Base-by-base conservation (phyloP, 2,113 vertebrate species). In the Atractosteus spatula region DNA sequence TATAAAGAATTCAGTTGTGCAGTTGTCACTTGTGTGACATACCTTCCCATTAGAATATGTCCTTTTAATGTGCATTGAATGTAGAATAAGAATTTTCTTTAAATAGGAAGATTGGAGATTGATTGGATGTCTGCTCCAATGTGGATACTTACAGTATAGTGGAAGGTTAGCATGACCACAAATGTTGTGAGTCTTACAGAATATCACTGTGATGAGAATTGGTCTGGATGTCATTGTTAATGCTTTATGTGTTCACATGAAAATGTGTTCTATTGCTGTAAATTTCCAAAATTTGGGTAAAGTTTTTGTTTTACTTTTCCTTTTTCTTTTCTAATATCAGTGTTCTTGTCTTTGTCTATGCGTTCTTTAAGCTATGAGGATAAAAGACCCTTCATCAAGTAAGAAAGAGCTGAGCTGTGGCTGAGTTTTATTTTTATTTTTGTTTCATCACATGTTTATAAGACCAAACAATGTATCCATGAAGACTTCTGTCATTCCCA, bases 371-470 rank as follows among this genome's bases (percentile, higher is more conserved):
- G 94, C 94, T 94, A 94, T 94, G 94, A 96, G 92, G 94, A 96
- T 93, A 96, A 96, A 87, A 92, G 95, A 90, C 94, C 94, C 85
- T 94, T 96, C 87, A 96, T 97, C 93, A 98, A 98, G 96, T 97
- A 98, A 98, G 96, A 91, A 91, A 91, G 90, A 92, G 89, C 87
- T 89, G 83, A 87, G 92, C 88, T 85, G 29, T 29, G 29, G 82
- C 87, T 92, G 82, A 89, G 88, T 17, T 66, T 62, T 66, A 63
- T 16, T 90, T 86, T 68, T 84, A 82, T 91, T 91, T 92, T 91
- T 90, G 90, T 87, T 89, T 86, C 87, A 88, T 89, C 82, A 90
- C 86, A 82, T 82, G 88, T 82, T 82, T 90, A 80, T 90, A 86
- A 88, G 85, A 93, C 88, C 89, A 84, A 88, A 89, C 90, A 89